Evolutionary conservation across 2,113 vertebrate genomes (phyloP).

Genomic region (Rana temporaria): DNA sequence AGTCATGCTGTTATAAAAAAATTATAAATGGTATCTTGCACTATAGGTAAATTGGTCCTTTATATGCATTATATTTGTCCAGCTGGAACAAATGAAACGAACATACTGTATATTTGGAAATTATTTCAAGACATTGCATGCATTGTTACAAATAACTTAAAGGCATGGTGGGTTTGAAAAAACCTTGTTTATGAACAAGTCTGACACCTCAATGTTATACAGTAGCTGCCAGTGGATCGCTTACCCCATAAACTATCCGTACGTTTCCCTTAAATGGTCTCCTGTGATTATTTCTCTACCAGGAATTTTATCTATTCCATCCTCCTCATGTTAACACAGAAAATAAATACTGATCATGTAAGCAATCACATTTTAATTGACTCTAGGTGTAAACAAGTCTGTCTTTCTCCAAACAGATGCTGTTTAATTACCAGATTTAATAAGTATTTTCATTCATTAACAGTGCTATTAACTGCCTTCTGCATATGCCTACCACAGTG

Average conservation of each 20-base stretch:
- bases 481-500: background rate
- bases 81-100: too few species aligned
- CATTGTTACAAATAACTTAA: background rate
- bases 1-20: too few species aligned
- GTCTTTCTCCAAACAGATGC: background rate
- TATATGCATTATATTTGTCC: too few species aligned
- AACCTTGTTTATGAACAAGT: background rate
- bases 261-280: conserved; percentile 43
- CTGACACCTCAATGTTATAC: background rate
- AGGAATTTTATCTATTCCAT: conserved; percentile 12
- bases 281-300: conserved; percentile 7
- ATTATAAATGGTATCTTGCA: too few species aligned
- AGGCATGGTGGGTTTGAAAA: background rate
- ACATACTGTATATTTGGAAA: too few species aligned
- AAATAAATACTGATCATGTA: conserved; percentile 2
- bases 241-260: conserved; percentile 15
- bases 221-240: background rate
- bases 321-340: conserved; percentile 15
- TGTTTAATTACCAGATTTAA: conserved; percentile 5
- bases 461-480: background rate
- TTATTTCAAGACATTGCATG: background rate
- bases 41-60: too few species aligned
- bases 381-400: conserved; percentile 10
- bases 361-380: conserved; percentile 16
- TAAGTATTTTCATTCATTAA: background rate